Percentiles rank a stretch among this genome's conserved stretches.
phyloP scores from a whole-genome alignment of 1,140 invertebrate species.

The Drosophila sulfurigaster region DNA sequence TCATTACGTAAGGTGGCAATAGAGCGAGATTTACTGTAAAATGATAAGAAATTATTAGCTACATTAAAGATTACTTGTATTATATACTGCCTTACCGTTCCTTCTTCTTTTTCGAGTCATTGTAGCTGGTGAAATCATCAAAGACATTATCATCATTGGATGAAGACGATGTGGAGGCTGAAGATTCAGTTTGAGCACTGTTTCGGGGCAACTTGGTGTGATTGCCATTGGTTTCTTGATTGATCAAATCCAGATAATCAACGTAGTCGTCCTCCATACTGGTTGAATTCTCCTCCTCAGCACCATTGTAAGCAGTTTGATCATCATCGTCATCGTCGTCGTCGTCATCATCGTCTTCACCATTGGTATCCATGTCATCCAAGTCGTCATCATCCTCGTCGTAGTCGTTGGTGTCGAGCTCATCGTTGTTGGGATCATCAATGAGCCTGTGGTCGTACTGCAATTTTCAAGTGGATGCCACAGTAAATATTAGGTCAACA shows the following conservation, averaged over 20 bases:
- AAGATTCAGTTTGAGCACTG: constrained; percentile 18
- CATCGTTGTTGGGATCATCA: constrained; percentile 66
- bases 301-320: constrained; percentile 18
- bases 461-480: constrained; percentile 36
- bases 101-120: constrained; percentile 61
- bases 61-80: background rate
- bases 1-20: constrained; percentile 61
- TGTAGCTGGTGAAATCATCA: constrained; percentile 73
- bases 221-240: constrained; percentile 20
- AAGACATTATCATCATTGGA: constrained; percentile 74
- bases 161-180: constrained; percentile 23
- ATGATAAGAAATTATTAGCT: background rate
- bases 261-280: constrained; percentile 33
- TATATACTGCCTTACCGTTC: constrained; percentile 42
- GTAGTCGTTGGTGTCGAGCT: constrained; percentile 47
- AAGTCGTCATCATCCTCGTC: constrained; percentile 36
- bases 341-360: constrained; percentile 13
- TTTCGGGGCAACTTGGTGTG: constrained; percentile 18
- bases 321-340: constrained; percentile 35
- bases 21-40: constrained; percentile 62
- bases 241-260: constrained; percentile 53
- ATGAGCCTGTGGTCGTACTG: constrained; percentile 69
- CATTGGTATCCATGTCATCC: constrained; percentile 9
- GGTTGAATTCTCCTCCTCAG: background rate
- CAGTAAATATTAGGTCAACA: constrained; percentile 62